phyloP scores from a whole-genome alignment of 2,113 vertebrate genomes.

The Nanger granti region DNA sequence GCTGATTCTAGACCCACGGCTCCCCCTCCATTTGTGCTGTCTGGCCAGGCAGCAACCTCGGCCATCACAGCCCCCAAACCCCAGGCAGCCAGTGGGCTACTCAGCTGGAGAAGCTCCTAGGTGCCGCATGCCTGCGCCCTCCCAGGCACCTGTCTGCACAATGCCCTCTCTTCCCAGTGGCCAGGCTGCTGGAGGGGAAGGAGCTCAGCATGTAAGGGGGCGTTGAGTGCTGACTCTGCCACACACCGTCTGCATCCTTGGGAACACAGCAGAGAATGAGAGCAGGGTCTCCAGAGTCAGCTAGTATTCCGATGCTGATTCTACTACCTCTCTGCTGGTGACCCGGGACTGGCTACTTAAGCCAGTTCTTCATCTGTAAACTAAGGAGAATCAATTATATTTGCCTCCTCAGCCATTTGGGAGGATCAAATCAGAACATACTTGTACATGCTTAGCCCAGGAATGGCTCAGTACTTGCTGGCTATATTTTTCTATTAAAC shows the following conservation, averaged over 20 bases:
- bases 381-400: neutral
- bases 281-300: fast-evolving
- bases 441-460: neutral
- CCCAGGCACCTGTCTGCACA: neutral
- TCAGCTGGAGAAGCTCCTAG: neutral
- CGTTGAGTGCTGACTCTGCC: neutral
- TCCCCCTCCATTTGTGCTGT: no score
- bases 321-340: neutral
- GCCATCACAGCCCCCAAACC: neutral
- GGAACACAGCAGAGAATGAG: neutral
- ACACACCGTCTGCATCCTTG: fast-evolving
- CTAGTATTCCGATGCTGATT: no score
- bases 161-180: neutral
- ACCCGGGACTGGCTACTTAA: neutral
- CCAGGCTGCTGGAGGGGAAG: neutral
- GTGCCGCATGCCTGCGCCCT: fast-evolving
- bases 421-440: neutral
- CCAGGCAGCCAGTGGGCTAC: fast-evolving
- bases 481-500: neutral
- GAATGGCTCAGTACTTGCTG: neutral
- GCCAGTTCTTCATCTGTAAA: neutral
- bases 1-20: neutral
- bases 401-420: neutral
- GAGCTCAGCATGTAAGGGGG: fast-evolving
- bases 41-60: fast-evolving